Evolutionary conservation across 2,888 invertebrate species (phyloP).

Genomic region (Galeopsomyia nigrocyanea): DNA sequence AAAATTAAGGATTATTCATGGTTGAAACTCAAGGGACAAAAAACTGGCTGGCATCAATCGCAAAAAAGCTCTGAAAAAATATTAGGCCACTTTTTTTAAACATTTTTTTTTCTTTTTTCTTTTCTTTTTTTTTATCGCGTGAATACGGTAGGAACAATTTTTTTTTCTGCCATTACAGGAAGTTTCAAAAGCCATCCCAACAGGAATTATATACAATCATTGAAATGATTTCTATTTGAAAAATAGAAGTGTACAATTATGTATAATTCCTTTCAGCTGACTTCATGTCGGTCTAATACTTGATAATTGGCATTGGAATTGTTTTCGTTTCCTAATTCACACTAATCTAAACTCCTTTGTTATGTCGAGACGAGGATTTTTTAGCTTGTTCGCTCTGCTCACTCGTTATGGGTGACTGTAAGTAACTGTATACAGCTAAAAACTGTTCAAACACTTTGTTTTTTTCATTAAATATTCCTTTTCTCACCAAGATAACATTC

Average conservation of each 20-base stretch:
- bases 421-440: slow-evolving; percentile 35
- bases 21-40: neutral
- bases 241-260: slow-evolving; percentile 3
- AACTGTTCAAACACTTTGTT: slow-evolving; percentile 26
- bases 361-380: slow-evolving; percentile 12
- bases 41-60: slow-evolving; percentile 16
- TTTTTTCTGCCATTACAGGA: slow-evolving; percentile 14
- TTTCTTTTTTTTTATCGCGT: slow-evolving; percentile 21
- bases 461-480: neutral
- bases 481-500: slow-evolving; percentile 1
- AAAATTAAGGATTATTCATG: slow-evolving; percentile 3
- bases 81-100: slow-evolving; percentile 41
- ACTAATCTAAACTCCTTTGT: slow-evolving; percentile 32
- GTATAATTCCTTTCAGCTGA: slow-evolving; percentile 22
- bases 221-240: too few relatives aligned
- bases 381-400: slow-evolving; percentile 19
- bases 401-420: slow-evolving; percentile 35
- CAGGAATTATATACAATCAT: too few relatives aligned
- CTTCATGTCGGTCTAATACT: slow-evolving; percentile 30
- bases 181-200: too few relatives aligned
- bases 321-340: slow-evolving; percentile 29
- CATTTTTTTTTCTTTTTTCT: slow-evolving; percentile 15
- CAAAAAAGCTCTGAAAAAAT: slow-evolving; percentile 32
- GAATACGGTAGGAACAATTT: slow-evolving; percentile 43
- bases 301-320: slow-evolving; percentile 41